These are phyloP conservation scores for Cyclophora punctaria DNA, from an alignment of 2,888 invertebrate species.

Conservation along the genomic window DNA sequence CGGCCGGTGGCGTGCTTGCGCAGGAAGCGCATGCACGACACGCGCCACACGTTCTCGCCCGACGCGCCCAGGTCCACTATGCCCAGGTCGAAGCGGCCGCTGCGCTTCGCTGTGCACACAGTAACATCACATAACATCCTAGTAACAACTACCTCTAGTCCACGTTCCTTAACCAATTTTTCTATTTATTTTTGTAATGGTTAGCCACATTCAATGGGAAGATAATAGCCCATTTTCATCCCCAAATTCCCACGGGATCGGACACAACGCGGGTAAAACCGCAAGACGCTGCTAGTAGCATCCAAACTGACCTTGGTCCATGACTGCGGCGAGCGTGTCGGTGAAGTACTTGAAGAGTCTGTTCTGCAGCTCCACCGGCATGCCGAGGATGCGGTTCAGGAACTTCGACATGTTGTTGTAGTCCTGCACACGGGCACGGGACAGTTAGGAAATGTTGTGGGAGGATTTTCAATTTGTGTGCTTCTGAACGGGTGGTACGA, in stretches of 20 bases:
- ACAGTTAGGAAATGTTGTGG: neutral
- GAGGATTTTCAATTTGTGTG: neutral
- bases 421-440: slow-evolving; percentile 67
- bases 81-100: slow-evolving; percentile 94
- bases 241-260: too few relatives aligned
- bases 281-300: too few relatives aligned
- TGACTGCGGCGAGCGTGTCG: slow-evolving; percentile 93
- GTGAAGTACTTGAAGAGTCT: slow-evolving; percentile 98
- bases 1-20: slow-evolving; percentile 92
- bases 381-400: slow-evolving; percentile 96
- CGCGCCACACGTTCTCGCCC: slow-evolving; percentile 91
- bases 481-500: neutral
- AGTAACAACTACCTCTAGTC: too few relatives aligned
- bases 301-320: slow-evolving; percentile 81
- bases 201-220: too few relatives aligned
- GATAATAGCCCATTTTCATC: too few relatives aligned
- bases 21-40: slow-evolving; percentile 87
- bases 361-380: slow-evolving; percentile 98
- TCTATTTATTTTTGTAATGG: too few relatives aligned
- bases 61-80: slow-evolving; percentile 90
- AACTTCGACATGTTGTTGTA: slow-evolving; percentile 99
- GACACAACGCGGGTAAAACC: neutral
- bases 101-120: slow-evolving; percentile 82
- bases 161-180: too few relatives aligned
- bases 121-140: too few relatives aligned